phyloP scores from a whole-genome alignment of 2,797 vertebrate genomes.

The Mastacembelus armatus region DNA sequence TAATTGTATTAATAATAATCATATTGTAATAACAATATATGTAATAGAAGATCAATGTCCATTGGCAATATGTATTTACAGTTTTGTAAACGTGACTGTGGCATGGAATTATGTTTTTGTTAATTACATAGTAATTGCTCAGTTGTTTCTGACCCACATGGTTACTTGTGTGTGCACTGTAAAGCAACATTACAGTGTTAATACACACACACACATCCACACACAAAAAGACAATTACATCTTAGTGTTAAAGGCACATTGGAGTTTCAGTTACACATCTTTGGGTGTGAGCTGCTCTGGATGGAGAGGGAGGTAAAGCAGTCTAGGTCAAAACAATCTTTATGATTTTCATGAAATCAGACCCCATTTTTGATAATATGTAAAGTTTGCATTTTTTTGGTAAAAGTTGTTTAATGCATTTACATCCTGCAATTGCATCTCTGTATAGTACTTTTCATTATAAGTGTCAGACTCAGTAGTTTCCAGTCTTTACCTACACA shows the following conservation, averaged over 20 bases:
- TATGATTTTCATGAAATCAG: background rate
- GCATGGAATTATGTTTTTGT: conserved; percentile 69
- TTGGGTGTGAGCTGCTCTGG: conserved; percentile 53
- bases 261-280: conserved; percentile 67
- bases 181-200: conserved; percentile 71
- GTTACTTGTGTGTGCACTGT: conserved; percentile 74
- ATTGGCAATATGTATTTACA: conserved; percentile 83
- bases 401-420: background rate
- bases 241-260: conserved; percentile 72
- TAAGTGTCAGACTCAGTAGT: background rate
- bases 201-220: conserved; percentile 42
- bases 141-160: conserved; percentile 79
- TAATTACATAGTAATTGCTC: conserved; percentile 89
- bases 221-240: conserved; percentile 41
- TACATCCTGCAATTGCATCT: conserved; percentile 8
- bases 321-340: too few species aligned
- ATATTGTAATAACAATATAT: conserved; percentile 84
- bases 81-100: conserved; percentile 77
- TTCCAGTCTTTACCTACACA: background rate
- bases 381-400: background rate
- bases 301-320: conserved; percentile 22
- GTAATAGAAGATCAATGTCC: conserved; percentile 81
- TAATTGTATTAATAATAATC: conserved; percentile 78
- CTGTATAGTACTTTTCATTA: background rate
- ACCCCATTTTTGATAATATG: background rate